Evolutionary conservation across 2,888 invertebrate genomes (phyloP), one percentile per base, ranked within the genome.

Genomic region (Sphaerophoria rueppellii): DNA sequence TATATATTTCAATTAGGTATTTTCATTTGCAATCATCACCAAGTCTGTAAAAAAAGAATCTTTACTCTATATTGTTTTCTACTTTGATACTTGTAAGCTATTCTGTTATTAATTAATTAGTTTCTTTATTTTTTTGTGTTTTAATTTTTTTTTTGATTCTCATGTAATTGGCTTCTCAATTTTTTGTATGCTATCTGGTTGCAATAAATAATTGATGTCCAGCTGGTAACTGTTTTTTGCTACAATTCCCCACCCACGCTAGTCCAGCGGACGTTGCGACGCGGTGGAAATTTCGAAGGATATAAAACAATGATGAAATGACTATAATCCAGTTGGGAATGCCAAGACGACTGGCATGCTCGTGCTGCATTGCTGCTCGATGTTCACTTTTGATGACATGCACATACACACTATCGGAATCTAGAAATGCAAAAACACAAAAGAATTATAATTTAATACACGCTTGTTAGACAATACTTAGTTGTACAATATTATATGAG

Each of bases 361-460:
- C 92, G 79, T 92, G 92, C 88, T 94, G 94, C 94, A 94, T 94
- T 57, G 94, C 94, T 40, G 94, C 94, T 80, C 94, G 94, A 86
- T 94, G 92, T 91, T 94, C 94, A 90, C 96, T 96, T 90, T 96
- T 96, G 89, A 96, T 94, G 89, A 96, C 96, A 93, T 96, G 96
- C 87, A 96, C 96, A 89, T 96, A 94, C 89, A 96, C 96, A 89
- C 96, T 96, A 87, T 96, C 96, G 83, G 96, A 95, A 91, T 96
- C 96, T 93, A 94, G 88, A 93, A 93, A 90, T 92, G 48, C 4
- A 52, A 12, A 78, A n/a, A 43, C n/a, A 4, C 35, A 14, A 63
- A 63, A 60, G 12, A 70, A 72, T 43, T 35, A 52, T 14, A 70
- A 65, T 54, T 55, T 37, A 37, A 50, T 55, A 75, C 14, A 37